Evolutionary conservation across 1,140 invertebrate species (phyloP), one percentile per base, ranked within the genome.

Genomic region (Apis cerana): DNA sequence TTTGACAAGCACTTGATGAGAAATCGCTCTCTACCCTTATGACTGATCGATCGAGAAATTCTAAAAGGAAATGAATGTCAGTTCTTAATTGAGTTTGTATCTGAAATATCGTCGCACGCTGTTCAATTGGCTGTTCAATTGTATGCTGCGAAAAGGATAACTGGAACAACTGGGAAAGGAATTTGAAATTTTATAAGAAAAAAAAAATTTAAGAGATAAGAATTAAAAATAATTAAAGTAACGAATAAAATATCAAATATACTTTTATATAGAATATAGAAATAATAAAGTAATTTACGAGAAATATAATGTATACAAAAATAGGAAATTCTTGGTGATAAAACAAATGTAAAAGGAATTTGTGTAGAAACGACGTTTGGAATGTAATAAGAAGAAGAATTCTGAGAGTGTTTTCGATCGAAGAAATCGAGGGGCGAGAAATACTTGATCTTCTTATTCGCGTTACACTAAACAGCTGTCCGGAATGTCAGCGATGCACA

Each of bases 11-110:
- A 62, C 23, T 21, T 61, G 65, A n/a, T 4, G 54, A 21, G 27
- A 19, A 13, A 21, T 13, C 33, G 10, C 33, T 17, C 33, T 11
- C 19, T 7, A 56, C 64, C n/a, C 17, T 43, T 15, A 10, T 19
- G 72, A 12, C 4, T 33, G 27, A 82, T 82, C 80, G 80, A 82
- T 82, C 65, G 52, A 77, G 80, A 70, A 52, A 77, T 70, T 77
- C 27, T 50, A 13, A 50, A 43, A 75, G 80, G 80, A 82, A 82
- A 82, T 82, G 80, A 70, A 82, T 33, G 56, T 77, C 80, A 82
- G 80, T 62, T 82, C 67, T 82, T 77, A 82, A 82, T 82, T 75
- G 65, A 76, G 80, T 77, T 77, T 77, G 50, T 76, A 54, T 64
- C 80, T 82, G 80, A 82, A 82, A 76, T 82, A 82, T 58, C 15